Evolutionary conservation across 2,888 invertebrate genomes (phyloP), one percentile per base, ranked within the genome.

Genomic region (Epiblema foenella): DNA sequence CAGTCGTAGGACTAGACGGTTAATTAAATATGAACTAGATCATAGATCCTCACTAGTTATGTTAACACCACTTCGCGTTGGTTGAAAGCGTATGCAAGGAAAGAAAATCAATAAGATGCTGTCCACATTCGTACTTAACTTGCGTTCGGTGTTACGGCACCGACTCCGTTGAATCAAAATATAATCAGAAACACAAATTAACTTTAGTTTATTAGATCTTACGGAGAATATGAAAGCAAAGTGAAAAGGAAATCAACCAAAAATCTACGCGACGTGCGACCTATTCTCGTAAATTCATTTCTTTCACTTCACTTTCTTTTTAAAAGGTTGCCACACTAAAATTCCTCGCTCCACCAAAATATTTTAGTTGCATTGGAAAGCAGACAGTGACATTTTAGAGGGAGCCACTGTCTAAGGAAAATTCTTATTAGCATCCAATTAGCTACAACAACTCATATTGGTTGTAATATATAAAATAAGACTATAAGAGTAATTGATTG

Each of bases 71-170:
- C 90, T 90, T 91, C 93, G 92, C 91, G 93, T 92, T 91, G 90
- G 91, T 91, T 89, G 91, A 90, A 92, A 93, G 93, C 91, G 89
- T 92, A 91, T 88, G 93, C 91, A 90, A 86, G 91, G 90, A 89
- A 93, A 93, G 93, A 94, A 94, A 94, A 94, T 94, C 93, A 90
- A 94, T 94, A 93, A 93, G 93, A 93, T 93, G 93, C 93, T 93
- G 93, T 87, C 85, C 89, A 89, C 91, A 89, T 87, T 89, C 85
- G 88, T 89, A 90, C 90, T 89, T 91, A 91, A 88, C 89, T 89
- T 87, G 86, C 83, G 85, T 85, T 85, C 83, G 87, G 89, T 83
- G 83, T 79, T 81, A 85, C 84, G 82, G 83, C 87, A 85, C 86
- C 84, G 81, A 84, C 83, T 85, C 82, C 86, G 84, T 80, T 92